phyloP scores from a whole-genome alignment of 2,797 vertebrate genomes.

The Tinamus major region DNA sequence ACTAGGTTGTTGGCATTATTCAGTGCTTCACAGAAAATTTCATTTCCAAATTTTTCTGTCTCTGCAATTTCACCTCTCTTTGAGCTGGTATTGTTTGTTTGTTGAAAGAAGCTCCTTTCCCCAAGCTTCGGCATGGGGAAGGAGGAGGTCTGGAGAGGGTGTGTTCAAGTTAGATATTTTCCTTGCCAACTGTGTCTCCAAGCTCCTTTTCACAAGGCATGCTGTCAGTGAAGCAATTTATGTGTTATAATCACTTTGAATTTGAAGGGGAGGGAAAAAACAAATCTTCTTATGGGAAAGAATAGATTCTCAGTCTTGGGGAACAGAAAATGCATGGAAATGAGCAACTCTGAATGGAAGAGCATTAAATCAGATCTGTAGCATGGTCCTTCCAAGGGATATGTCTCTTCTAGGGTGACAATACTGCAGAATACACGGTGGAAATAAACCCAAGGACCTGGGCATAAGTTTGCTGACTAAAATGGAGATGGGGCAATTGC shows the following conservation, averaged over 20 bases:
- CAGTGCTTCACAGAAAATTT: not conserved
- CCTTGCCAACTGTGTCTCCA: not conserved
- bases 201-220: slow-evolving; percentile 4
- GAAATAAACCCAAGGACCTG: not conserved
- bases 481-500: not conserved
- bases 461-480: not conserved
- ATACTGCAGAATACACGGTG: not conserved
- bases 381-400: not conserved
- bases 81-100: not conserved
- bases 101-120: not conserved
- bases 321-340: not conserved
- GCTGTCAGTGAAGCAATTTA: slow-evolving; percentile 46
- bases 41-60: not conserved
- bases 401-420: not conserved
- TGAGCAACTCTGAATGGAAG: not conserved
- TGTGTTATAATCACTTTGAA: slow-evolving; percentile 27
- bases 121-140: not conserved
- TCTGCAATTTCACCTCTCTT: not conserved
- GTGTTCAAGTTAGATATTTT: not conserved
- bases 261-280: not conserved
- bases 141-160: not conserved
- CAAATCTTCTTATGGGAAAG: not conserved
- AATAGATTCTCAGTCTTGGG: not conserved
- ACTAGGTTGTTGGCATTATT: not conserved
- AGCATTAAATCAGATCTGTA: not conserved